Conservation (phyloP, 2,113 vertebrate species). For the Anolis sagrei region DNA sequence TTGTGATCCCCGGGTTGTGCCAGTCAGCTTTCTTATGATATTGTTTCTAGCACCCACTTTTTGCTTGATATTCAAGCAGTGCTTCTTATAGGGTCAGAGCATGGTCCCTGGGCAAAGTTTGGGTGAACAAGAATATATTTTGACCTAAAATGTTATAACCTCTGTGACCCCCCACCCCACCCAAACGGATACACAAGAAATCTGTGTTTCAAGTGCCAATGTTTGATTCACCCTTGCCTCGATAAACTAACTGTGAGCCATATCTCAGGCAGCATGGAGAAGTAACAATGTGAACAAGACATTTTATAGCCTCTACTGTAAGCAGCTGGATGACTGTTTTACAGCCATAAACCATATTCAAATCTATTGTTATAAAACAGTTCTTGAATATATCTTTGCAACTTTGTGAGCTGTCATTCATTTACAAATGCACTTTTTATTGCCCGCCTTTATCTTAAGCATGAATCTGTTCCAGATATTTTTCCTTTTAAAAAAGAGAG, state of each 20-base stretch:
- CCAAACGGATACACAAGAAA: neutral
- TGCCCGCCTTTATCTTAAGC: conserved; percentile 73
- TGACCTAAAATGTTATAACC: neutral
- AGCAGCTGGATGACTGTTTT: conserved; percentile 70
- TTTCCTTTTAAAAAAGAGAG: conserved; percentile 30
- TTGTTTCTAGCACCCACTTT: too few relatives aligned
- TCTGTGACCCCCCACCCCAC: neutral
- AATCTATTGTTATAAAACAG: conserved; percentile 66
- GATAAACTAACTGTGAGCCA: neutral
- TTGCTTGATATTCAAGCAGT: too few relatives aligned
- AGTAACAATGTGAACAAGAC: conserved; percentile 38
- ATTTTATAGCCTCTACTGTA: conserved; percentile 64
- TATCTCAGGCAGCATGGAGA: neutral
- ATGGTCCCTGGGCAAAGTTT: too few relatives aligned
- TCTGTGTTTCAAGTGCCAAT: neutral
- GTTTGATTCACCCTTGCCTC: fast-evolving
- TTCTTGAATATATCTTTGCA: conserved; percentile 72
- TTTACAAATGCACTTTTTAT: conserved; percentile 58
- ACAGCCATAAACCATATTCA: conserved; percentile 75
- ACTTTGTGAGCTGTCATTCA: conserved; percentile 70
- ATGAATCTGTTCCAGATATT: conserved; percentile 71
- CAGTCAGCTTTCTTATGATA: too few relatives aligned
- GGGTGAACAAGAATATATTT: neutral
- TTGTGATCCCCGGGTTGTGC: too few relatives aligned
- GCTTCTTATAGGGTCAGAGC: too few relatives aligned